These are phyloP conservation scores for Drosophila kokeensis DNA, from an alignment of 2,888 invertebrate genomes.

Conservation along the genomic window DNA sequence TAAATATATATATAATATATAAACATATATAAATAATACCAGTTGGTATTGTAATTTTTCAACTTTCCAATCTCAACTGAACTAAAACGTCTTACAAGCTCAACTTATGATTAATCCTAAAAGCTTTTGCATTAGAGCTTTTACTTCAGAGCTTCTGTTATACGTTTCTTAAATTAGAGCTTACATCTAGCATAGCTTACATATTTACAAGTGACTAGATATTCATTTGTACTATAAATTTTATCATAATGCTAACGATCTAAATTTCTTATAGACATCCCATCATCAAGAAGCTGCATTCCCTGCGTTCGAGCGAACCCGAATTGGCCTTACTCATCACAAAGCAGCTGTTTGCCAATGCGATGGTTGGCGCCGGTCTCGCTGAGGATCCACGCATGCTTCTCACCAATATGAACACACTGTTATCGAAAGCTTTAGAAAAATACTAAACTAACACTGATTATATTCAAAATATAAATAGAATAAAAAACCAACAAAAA, in stretches of 20 bases:
- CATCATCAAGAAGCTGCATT: conserved; percentile 94
- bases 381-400: conserved; percentile 95
- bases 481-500: conserved; percentile 13
- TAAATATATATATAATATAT: too few species aligned
- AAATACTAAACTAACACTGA: conserved; percentile 86
- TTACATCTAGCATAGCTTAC: neutral
- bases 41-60: too few species aligned
- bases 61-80: neutral
- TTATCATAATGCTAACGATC: neutral
- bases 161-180: neutral
- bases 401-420: conserved; percentile 93
- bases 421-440: conserved; percentile 92
- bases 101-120: too few species aligned
- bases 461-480: conserved; percentile 29
- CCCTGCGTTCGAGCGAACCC: conserved; percentile 90
- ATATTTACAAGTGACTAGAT: neutral
- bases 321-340: conserved; percentile 93
- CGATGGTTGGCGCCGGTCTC: conserved; percentile 97
- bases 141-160: neutral
- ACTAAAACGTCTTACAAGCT: too few species aligned
- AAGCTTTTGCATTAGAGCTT: too few species aligned
- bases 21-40: too few species aligned
- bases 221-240: neutral
- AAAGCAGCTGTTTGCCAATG: conserved; percentile 96
- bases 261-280: conserved; percentile 88